Percentiles rank a stretch among this genome's conserved stretches.
These are phyloP conservation scores for Netelia virgata DNA, from an alignment of 2,888 invertebrate species.

Conservation along the genomic window DNA sequence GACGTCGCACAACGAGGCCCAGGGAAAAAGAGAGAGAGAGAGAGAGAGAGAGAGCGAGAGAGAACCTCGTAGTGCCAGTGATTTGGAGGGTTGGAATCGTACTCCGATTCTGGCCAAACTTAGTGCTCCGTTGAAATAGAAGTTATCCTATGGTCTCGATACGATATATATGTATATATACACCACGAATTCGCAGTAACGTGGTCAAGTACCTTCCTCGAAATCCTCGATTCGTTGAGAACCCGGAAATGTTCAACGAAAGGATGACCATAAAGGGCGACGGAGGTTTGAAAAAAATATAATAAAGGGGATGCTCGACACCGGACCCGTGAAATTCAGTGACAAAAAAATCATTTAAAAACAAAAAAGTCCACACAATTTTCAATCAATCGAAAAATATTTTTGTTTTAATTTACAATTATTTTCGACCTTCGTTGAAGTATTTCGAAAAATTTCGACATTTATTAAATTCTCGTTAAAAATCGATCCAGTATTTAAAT, in stretches of 20 bases:
- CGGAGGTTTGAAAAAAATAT: not conserved
- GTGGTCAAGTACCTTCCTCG: not conserved
- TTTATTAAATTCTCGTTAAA: too few species aligned
- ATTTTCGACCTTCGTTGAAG: not conserved
- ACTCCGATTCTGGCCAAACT: constrained; percentile 60
- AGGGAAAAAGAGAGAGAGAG: constrained; percentile 19
- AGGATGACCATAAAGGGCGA: not conserved
- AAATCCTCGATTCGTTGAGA: not conserved
- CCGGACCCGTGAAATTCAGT: not conserved
- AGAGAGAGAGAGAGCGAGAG: constrained; percentile 47
- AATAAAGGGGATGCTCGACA: not conserved
- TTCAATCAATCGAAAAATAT: not conserved
- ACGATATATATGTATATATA: constrained; percentile 11
- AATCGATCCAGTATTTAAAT: not conserved
- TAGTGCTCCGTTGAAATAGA: constrained; percentile 61
- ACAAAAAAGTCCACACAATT: not conserved
- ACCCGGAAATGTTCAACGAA: not conserved
- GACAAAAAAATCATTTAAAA: not conserved
- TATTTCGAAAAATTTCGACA: not conserved
- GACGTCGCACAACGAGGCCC: constrained; percentile 55
- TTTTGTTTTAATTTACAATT: not conserved
- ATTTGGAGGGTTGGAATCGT: constrained; percentile 68
- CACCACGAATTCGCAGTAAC: not conserved
- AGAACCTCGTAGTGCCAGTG: constrained; percentile 59
- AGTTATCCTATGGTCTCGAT: not conserved